These are phyloP conservation scores for Urocynchramus pylzowi DNA, from an alignment of 2,113 vertebrate genomes.

Conservation along the genomic window DNA sequence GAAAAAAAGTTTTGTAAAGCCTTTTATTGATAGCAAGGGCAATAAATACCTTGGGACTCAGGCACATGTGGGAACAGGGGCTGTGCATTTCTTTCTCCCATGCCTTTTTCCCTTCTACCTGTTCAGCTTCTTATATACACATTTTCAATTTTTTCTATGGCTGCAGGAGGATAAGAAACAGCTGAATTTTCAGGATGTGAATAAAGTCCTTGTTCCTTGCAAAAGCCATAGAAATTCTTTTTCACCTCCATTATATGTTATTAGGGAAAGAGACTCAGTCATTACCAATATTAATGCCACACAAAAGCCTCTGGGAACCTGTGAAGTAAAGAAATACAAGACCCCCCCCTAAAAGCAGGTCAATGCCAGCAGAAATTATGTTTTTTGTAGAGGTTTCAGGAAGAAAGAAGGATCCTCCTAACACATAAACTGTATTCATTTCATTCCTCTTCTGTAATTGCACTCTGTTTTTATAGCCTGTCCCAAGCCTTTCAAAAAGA, in stretches of 20 bases:
- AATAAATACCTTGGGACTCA: not conserved
- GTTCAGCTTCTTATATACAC: not conserved
- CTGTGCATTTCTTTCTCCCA: not conserved
- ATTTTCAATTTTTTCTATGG: not conserved
- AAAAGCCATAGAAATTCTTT: not conserved
- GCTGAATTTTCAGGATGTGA: not conserved
- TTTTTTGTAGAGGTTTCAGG: not conserved
- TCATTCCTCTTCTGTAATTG: not conserved
- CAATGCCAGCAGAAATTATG: not conserved
- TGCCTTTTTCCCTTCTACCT: not conserved
- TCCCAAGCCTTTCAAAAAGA: not conserved
- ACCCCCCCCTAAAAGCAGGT: not conserved
- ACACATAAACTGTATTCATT: not conserved
- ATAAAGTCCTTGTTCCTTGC: not conserved
- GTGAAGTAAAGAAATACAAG: not conserved
- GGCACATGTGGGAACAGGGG: not conserved
- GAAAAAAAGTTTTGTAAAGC: not conserved
- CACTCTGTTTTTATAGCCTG: not conserved
- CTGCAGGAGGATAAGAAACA: not conserved
- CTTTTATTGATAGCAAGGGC: not conserved
- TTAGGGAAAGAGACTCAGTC: not conserved
- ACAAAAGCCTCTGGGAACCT: not conserved
- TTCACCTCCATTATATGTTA: not conserved
- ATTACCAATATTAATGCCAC: not conserved
- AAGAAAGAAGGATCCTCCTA: not conserved